phyloP scores from a whole-genome alignment of 2,113 vertebrate species.

The Aegotheles bennettii region DNA sequence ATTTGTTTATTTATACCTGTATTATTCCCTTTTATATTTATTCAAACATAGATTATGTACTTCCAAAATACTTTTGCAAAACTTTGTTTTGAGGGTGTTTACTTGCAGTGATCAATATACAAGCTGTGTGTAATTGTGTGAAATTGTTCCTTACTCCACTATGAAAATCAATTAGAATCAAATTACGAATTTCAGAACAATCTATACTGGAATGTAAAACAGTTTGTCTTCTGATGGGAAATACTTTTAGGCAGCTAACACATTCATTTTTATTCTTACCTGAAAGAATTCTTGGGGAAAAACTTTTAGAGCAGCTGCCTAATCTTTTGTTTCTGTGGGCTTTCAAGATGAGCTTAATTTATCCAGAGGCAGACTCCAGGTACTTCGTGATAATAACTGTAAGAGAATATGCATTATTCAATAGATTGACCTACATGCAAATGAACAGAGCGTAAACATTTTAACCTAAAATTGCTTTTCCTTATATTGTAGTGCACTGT shows the following conservation, averaged over 20 bases:
- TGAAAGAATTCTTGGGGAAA: background rate
- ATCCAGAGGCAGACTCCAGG: background rate
- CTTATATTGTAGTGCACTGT: background rate
- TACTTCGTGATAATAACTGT: background rate
- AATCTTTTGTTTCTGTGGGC: background rate
- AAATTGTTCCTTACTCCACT: background rate
- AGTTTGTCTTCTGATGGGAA: background rate
- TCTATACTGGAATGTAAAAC: background rate
- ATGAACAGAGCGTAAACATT: background rate
- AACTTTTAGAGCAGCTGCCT: background rate
- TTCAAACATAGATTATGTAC: accelerated
- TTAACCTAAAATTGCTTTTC: background rate
- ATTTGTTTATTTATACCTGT: background rate
- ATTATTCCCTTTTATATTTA: background rate
- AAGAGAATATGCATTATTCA: conserved; percentile 1
- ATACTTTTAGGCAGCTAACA: background rate
- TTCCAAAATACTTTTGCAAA: background rate
- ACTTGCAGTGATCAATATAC: background rate
- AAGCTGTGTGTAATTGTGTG: background rate
- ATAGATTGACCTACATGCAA: background rate
- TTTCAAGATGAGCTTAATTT: conserved; percentile 12
- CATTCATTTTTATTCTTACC: background rate
- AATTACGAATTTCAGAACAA: background rate
- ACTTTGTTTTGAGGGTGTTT: background rate
- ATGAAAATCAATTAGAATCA: background rate